These are phyloP conservation scores for Brachyptera putata DNA, from an alignment of 2,888 invertebrate species.

Conservation along the genomic window DNA sequence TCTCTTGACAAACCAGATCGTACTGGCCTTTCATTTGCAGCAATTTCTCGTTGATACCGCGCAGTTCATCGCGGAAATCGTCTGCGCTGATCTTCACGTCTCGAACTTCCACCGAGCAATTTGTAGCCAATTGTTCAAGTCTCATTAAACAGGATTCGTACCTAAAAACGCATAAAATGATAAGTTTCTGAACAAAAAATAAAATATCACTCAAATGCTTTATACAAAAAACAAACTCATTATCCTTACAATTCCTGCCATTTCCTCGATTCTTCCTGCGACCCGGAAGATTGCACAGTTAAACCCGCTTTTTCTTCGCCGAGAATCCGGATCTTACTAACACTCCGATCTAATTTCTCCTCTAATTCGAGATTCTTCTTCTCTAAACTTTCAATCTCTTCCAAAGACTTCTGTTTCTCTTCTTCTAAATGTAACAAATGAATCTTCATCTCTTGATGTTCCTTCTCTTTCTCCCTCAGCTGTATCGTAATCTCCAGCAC, in stretches of 20 bases:
- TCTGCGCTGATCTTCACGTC: background rate
- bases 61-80: slow-evolving; percentile 24
- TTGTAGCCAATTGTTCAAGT: slow-evolving; percentile 34
- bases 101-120: background rate
- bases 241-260: slow-evolving; percentile 37
- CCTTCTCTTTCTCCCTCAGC: slow-evolving; percentile 21
- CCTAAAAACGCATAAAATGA: slow-evolving; percentile 27
- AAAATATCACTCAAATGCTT: background rate
- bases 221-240: background rate
- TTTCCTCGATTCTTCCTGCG: slow-evolving; percentile 36
- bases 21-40: slow-evolving; percentile 29
- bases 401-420: slow-evolving; percentile 31
- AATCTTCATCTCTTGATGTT: slow-evolving; percentile 26
- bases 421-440: slow-evolving; percentile 34
- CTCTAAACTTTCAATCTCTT: slow-evolving; percentile 29
- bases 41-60: slow-evolving; percentile 30
- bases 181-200: slow-evolving; percentile 17
- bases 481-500: slow-evolving; percentile 1
- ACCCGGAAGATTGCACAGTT: slow-evolving; percentile 34
- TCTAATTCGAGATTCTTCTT: slow-evolving; percentile 34
- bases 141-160: slow-evolving; percentile 37
- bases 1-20: slow-evolving; percentile 26
- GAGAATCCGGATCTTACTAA: slow-evolving; percentile 33
- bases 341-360: slow-evolving; percentile 34
- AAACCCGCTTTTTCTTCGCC: slow-evolving; percentile 35